Evolutionary conservation across 2,113 vertebrate genomes (phyloP).

Genomic region (Nothocercus julius): DNA sequence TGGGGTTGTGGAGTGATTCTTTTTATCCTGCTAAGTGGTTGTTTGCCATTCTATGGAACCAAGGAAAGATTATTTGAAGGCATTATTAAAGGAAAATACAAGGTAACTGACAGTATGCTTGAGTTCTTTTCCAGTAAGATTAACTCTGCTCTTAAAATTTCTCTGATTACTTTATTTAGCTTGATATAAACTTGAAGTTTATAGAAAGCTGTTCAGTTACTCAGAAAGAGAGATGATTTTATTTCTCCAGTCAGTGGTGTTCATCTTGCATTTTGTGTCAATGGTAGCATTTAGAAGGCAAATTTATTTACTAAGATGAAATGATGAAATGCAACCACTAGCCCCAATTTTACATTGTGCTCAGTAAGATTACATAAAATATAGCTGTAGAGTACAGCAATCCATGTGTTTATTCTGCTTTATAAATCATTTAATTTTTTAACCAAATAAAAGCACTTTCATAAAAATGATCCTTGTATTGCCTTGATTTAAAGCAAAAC

Average conservation of each 20-base stretch:
- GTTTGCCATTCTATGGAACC: conserved; percentile 98
- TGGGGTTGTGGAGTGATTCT: conserved; percentile 99
- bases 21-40: conserved; percentile 97
- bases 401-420: neutral
- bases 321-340: neutral
- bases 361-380: neutral
- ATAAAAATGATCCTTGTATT: neutral
- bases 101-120: conserved; percentile 80
- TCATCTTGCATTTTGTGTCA: neutral
- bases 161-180: conserved; percentile 13
- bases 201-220: neutral
- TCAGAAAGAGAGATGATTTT: neutral
- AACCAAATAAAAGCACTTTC: neutral
- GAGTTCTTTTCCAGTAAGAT: conserved; percentile 10
- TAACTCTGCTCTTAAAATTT: conserved; percentile 14
- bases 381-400: neutral
- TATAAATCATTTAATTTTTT: neutral
- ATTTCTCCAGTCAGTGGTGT: neutral
- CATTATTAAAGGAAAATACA: conserved; percentile 99
- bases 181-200: neutral
- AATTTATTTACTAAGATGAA: neutral
- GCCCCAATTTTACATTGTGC: neutral
- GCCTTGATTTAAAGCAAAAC: neutral
- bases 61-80: conserved; percentile 98
- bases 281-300: neutral